Evolutionary conservation across 2,888 invertebrate genomes (phyloP), one percentile per base, ranked within the genome.

Genomic region (Nymphalis polychloros): DNA sequence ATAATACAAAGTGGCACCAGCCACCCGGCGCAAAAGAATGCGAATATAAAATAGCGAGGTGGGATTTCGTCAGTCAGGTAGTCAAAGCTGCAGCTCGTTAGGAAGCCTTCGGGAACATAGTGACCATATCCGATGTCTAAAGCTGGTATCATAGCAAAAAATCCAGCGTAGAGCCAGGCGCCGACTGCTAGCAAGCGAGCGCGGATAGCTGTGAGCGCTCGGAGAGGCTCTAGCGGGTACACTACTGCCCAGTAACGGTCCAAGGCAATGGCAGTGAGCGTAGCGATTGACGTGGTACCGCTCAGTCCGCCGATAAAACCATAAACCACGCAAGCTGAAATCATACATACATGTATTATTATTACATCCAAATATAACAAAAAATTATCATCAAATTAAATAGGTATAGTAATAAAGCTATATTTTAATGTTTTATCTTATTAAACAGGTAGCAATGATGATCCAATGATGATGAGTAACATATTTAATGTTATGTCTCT

Each of bases 21-120:
- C 95, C 95, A 97, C 59, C 95, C 97, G 0, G 95, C 96, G 49
- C 95, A 93, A 83, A 96, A 97, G 82, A 96, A 96, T 7, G 94
- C 83, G 75, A 97, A 93, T 80, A 97, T 96, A 81, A 96, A 97
- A 69, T 94, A 93, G 62, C 94, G 94, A 1, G 94, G 94, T 0
- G 84, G 81, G 0, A 86, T 78, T 64, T 94, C 94, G n/a, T 94
- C 93, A 0, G 96, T 94, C 60, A 97, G 93, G 80, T 97, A 97
- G 85, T 97, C 97, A 82, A 96, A 97, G 79, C 97, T 96, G 87
- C 97, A 97, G 77, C 96, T 96, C 23, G 96, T 97, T 69, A 97
- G 93, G 81, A 94, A 97, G 2, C 97, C 97, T 84, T 97, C 97
- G 8, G 97, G 97, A 19, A 96, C 95, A 87, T 97, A 97, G 48